Evolutionary conservation across 2,113 vertebrate species (phyloP).

Genomic region (Grus americana): DNA sequence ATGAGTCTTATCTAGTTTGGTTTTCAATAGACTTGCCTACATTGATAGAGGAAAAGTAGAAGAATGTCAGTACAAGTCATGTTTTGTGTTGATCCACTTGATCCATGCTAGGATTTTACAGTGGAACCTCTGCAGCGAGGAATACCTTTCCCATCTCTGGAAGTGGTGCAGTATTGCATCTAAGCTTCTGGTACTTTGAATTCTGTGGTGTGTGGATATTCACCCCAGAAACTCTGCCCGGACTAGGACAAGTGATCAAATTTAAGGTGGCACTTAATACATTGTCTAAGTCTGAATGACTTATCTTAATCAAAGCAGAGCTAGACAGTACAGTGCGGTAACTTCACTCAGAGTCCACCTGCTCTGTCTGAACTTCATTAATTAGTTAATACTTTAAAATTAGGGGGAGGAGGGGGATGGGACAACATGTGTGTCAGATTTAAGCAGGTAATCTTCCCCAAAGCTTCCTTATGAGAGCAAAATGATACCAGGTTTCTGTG

Average conservation of each 20-base stretch:
- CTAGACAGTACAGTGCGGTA: neutral
- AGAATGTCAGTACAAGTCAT: neutral
- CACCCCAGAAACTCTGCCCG: neutral
- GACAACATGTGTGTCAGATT: neutral
- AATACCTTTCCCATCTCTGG: neutral
- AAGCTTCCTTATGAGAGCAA: neutral
- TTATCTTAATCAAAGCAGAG: neutral
- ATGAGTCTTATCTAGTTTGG: neutral
- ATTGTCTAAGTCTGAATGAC: neutral
- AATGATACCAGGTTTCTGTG: neutral
- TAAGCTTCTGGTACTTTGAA: neutral
- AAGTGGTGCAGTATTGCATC: neutral
- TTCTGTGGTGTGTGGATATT: neutral
- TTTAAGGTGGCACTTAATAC: neutral
- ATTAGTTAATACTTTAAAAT: neutral
- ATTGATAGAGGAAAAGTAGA: neutral
- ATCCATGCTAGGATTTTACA: neutral
- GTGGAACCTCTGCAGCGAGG: neutral
- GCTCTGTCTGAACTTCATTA: neutral
- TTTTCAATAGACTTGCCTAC: neutral
- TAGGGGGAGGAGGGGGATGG: no score
- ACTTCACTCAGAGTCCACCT: neutral
- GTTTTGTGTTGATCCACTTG: neutral
- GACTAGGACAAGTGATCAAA: neutral
- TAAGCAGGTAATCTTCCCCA: neutral